Evolutionary conservation across 1,140 invertebrate species (phyloP).

Genomic region (Hyles vespertilio): DNA sequence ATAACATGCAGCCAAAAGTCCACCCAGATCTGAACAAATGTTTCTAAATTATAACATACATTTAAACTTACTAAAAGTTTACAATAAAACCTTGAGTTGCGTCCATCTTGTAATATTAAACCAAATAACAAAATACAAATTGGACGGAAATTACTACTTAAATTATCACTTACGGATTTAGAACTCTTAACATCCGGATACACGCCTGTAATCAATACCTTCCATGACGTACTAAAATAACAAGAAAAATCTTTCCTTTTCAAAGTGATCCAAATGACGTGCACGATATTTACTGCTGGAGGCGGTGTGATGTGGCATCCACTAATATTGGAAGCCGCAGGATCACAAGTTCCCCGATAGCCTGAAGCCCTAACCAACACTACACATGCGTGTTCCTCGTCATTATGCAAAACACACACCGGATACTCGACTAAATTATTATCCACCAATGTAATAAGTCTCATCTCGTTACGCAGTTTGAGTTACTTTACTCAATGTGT

Average conservation of each 20-base stretch:
- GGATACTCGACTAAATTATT: conserved; percentile 35
- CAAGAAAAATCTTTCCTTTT: too few relatives aligned
- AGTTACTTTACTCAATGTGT: conserved; percentile 1
- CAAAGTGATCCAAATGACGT: conserved; percentile 4
- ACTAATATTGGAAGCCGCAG: conserved; percentile 21
- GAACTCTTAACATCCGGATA: too few relatives aligned
- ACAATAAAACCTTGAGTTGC: too few relatives aligned
- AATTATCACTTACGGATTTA: too few relatives aligned
- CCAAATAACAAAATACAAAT: too few relatives aligned
- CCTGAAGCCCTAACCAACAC: conserved; percentile 17
- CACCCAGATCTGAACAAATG: too few relatives aligned
- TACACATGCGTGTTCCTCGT: conserved; percentile 24
- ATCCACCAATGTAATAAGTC: conserved; percentile 30
- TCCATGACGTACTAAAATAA: too few relatives aligned
- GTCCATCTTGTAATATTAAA: too few relatives aligned
- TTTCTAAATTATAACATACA: too few relatives aligned
- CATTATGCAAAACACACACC: conserved; percentile 42
- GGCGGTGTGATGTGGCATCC: conserved; percentile 16
- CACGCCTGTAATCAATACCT: too few relatives aligned
- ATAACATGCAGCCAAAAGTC: not conserved
- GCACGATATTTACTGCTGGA: conserved; percentile 15
- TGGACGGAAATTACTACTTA: too few relatives aligned
- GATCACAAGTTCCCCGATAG: not conserved
- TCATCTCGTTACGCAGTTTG: conserved; percentile 23
- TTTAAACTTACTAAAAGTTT: too few relatives aligned